A percentile compares a stretch with the other conserved stretches of the same genome.
These are phyloP conservation scores for Eptatretus burgeri DNA, from an alignment of 2,113 vertebrate genomes.

Conservation along the genomic window DNA sequence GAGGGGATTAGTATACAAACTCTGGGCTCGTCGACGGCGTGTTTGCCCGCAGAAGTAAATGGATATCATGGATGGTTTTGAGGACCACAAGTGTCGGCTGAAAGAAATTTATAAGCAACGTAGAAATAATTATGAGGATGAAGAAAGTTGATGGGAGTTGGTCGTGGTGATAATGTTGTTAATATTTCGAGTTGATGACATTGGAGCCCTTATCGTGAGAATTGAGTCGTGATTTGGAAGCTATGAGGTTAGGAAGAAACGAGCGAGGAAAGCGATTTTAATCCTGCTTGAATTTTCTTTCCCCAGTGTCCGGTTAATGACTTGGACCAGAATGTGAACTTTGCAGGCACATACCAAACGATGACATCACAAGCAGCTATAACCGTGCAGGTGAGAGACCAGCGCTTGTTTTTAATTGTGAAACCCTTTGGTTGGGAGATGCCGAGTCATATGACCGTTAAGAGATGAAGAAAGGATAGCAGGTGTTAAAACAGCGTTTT, in stretches of 20 bases:
- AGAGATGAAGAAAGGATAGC: too few relatives aligned
- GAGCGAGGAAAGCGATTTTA: not conserved
- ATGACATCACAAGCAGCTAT: constrained; percentile 91
- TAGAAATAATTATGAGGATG: not conserved
- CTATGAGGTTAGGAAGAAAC: too few relatives aligned
- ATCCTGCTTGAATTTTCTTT: not conserved
- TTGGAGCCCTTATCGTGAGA: too few relatives aligned
- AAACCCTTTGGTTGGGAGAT: too few relatives aligned
- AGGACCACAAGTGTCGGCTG: rapidly evolving
- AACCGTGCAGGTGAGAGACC: constrained; percentile 55
- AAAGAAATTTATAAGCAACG: not conserved
- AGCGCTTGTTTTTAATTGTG: not conserved
- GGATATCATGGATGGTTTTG: too few relatives aligned
- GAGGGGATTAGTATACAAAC: not conserved
- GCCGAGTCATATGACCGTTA: too few relatives aligned
- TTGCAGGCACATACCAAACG: constrained; percentile 92
- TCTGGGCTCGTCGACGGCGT: constrained; percentile 5
- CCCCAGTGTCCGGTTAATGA: constrained; percentile 60
- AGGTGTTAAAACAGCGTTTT: too few relatives aligned
- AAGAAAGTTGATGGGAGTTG: not conserved
- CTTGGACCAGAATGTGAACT: constrained; percentile 87
- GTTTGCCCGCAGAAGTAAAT: rapidly evolving
- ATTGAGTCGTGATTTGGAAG: too few relatives aligned
- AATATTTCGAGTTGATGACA: too few relatives aligned
- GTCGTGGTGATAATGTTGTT: too few relatives aligned